Conservation (phyloP, 2,888 invertebrate genomes). For the Calliopum simillimum region DNA sequence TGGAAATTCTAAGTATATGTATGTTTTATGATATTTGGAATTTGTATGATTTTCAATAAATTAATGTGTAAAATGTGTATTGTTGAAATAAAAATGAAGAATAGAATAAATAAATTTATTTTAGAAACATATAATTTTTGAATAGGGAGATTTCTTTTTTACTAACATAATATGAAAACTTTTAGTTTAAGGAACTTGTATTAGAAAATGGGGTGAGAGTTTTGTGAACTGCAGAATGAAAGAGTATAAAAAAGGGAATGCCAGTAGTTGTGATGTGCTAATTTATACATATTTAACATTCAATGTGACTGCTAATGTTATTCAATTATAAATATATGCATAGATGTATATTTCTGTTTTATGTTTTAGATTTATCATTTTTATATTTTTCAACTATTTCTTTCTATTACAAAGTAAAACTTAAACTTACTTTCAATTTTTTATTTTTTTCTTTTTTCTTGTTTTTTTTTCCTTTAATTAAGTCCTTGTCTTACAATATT, state of each 20-base stretch:
- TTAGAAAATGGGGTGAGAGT: not conserved
- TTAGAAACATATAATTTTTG: slow-evolving; percentile 18
- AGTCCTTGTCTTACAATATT: slow-evolving; percentile 5
- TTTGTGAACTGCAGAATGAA: not conserved
- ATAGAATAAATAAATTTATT: slow-evolving; percentile 14
- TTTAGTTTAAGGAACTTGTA: slow-evolving; percentile 35
- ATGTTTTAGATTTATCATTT: not conserved
- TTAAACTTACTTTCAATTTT: slow-evolving; percentile 4
- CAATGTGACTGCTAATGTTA: not conserved
- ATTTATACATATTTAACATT: slow-evolving; percentile 1
- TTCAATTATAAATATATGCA: not conserved
- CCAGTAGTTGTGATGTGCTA: slow-evolving; percentile 19
- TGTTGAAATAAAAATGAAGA: not conserved
- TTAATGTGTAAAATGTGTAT: too few species aligned
- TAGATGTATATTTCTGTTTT: not conserved
- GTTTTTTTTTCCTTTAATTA: not conserved
- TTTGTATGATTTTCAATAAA: too few species aligned
- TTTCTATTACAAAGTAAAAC: slow-evolving; percentile 3
- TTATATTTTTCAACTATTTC: not conserved
- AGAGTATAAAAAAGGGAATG: slow-evolving; percentile 19
- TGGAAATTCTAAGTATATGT: too few species aligned
- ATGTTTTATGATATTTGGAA: too few species aligned
- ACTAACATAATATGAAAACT: slow-evolving; percentile 24
- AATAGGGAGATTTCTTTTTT: not conserved
- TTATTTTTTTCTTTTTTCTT: not conserved